Evolutionary conservation across 2,888 invertebrate species (phyloP), one percentile per base, ranked within the genome.

Genomic region (Cryptus viduatorius): DNA sequence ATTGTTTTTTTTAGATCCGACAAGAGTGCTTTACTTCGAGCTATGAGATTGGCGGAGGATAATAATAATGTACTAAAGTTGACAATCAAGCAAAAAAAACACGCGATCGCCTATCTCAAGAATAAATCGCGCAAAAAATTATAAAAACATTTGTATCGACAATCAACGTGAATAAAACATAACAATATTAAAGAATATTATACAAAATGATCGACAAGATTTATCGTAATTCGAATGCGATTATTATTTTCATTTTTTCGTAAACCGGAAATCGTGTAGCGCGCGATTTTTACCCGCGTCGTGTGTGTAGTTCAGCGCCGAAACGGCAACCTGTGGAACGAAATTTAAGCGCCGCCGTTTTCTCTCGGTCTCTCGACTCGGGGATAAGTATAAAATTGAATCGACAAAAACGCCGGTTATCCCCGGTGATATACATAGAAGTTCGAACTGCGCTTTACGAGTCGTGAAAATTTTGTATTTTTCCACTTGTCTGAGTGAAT

Each of bases 21-120:
- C 3, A 79, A 79, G 3, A 53, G 44, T 1, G 12, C 12, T 10
- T n/a, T 85, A 37, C n/a, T 73, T 64, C 76, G 78, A 4, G 77
- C 82, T n/a, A 79, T 76, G 3, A 79, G 64, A 79, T 69, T 76
- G 4, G 48, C 50, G 29, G 77, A 85, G 53, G 72, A 82, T 2
- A 72, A 76, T 12, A 85, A 76, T 69, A 53, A 64, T 42, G 67
- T 82, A 8, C 31, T 82, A 65, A 72, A 85, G 29, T 31, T 82
- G n/a, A 79, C 79, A 19, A 31, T 82, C 7, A 79, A 82, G 44
- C 82, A 85, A 19, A 82, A 82, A 29, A 46, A 79, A 5, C 71
- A 82, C 16, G 76, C 79, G 7, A 82, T 85, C 61, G 76, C 61
- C 0, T 79, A 82, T 72, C 85, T 82, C 42, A 59, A 82, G 24